Evolutionary conservation across 2,797 vertebrate species (phyloP).

Genomic region (Cetoscarus ocellatus): DNA sequence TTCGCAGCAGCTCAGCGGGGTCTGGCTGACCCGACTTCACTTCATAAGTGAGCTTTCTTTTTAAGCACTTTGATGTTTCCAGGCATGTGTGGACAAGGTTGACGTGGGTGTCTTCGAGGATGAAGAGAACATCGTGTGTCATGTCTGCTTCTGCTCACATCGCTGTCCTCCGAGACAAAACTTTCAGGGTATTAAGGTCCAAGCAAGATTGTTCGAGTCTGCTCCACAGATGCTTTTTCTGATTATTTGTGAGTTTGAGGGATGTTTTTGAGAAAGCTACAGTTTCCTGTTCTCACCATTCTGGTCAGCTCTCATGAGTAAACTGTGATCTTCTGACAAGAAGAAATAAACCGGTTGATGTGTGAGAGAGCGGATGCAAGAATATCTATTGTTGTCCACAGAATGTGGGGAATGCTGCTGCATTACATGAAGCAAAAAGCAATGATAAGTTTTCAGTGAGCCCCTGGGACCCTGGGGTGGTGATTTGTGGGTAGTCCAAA

Average conservation of each 20-base stretch:
- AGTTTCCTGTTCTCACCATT: conserved; percentile 75
- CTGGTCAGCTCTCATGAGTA: conserved; percentile 60
- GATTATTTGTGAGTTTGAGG: conserved; percentile 58
- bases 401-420: conserved; percentile 69
- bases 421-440: conserved; percentile 46
- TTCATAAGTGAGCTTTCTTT: conserved; percentile 45
- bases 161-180: conserved; percentile 1
- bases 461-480: no score
- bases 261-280: conserved; percentile 41
- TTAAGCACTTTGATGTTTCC: conserved; percentile 56
- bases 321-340: conserved; percentile 65
- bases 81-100: conserved; percentile 8
- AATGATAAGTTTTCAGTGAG: no score
- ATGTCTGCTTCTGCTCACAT: conserved; percentile 41
- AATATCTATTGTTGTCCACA: conserved; percentile 74
- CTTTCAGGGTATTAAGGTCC: not conserved
- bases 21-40: conserved; percentile 43
- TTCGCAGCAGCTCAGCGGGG: conserved; percentile 55
- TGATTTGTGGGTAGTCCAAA: no score
- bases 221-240: conserved; percentile 33
- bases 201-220: conserved; percentile 21
- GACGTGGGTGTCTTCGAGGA: conserved; percentile 49
- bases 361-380: conserved; percentile 49
- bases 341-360: conserved; percentile 70
- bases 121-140: conserved; percentile 29